A percentile compares a stretch with the other conserved stretches of the same genome.
Evolutionary conservation across 2,888 invertebrate genomes (phyloP).

Genomic region (Hipparchia sbordonii): DNA sequence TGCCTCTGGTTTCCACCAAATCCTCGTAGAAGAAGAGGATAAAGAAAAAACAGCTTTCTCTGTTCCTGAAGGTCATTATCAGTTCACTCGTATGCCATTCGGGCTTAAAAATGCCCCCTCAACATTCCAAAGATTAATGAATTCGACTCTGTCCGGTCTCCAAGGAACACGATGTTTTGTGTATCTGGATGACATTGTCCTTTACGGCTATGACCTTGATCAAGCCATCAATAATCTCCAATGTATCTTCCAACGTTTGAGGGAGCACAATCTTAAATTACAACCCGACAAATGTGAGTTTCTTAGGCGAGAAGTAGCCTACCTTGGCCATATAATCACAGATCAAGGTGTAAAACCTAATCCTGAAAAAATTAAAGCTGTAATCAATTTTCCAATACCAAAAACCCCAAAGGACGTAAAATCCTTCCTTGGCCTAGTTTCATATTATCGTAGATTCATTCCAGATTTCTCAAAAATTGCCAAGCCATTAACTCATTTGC

Average conservation of each 20-base stretch:
- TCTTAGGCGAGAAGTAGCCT: conserved; percentile 51
- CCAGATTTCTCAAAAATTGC: conserved; percentile 48
- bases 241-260: conserved; percentile 46
- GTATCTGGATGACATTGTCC: conserved; percentile 50
- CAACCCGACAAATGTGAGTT: conserved; percentile 56
- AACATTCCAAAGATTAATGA: conserved; percentile 32
- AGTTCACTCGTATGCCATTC: conserved; percentile 14
- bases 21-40: conserved; percentile 7
- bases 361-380: conserved; percentile 42
- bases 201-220: conserved; percentile 44
- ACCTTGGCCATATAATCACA: conserved; percentile 49
- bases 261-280: conserved; percentile 45
- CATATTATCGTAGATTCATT: conserved; percentile 59
- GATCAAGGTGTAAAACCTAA: conserved; percentile 44
- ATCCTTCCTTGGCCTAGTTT: conserved; percentile 48
- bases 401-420: conserved; percentile 39
- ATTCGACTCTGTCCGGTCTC: conserved; percentile 39
- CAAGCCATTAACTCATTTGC: conserved; percentile 41
- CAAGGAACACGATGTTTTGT: conserved; percentile 45
- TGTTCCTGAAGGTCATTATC: conserved; percentile 12
- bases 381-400: conserved; percentile 40
- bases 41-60: conserved; percentile 9
- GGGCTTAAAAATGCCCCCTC: conserved; percentile 15
- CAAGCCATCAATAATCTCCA: conserved; percentile 48
- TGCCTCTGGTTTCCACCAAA: conserved; percentile 38